A percentile compares a stretch with the other conserved stretches of the same genome.
Evolutionary conservation across 2,113 vertebrate species (phyloP).

Genomic region (Microtus richardsoni): DNA sequence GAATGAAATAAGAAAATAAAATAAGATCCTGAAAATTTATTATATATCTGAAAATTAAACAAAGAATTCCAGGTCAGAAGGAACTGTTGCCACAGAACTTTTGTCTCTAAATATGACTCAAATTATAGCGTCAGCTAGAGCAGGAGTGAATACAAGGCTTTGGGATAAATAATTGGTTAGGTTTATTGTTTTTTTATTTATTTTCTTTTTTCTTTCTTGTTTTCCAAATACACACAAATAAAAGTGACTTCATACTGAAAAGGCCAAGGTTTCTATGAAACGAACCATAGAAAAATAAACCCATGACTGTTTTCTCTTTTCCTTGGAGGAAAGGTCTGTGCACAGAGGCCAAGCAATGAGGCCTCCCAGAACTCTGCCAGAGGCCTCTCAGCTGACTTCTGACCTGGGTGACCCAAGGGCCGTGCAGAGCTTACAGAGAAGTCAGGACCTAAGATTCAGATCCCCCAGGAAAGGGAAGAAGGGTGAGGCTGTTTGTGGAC

Average conservation of each 20-base stretch:
- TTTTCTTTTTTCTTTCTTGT: too few relatives aligned
- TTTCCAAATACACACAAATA: background rate
- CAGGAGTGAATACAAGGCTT: background rate
- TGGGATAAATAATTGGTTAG: background rate
- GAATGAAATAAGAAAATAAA: background rate
- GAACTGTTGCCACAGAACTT: background rate
- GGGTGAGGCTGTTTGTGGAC: background rate
- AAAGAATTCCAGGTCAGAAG: background rate
- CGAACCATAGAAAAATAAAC: background rate
- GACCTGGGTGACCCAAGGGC: background rate
- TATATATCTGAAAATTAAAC: background rate
- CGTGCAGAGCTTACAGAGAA: background rate
- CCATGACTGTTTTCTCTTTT: background rate
- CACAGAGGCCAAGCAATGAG: background rate
- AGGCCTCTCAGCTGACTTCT: background rate
- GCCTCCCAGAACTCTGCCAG: background rate
- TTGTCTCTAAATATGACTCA: background rate
- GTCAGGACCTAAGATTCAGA: background rate
- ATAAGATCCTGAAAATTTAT: background rate
- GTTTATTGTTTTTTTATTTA: too few relatives aligned
- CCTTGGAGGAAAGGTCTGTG: background rate
- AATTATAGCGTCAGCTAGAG: background rate
- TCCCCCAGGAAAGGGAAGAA: background rate
- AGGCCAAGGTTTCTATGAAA: background rate
- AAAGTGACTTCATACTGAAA: background rate